Evolutionary conservation across 2,113 vertebrate species (phyloP).

Genomic region (Sorex araneus): DNA sequence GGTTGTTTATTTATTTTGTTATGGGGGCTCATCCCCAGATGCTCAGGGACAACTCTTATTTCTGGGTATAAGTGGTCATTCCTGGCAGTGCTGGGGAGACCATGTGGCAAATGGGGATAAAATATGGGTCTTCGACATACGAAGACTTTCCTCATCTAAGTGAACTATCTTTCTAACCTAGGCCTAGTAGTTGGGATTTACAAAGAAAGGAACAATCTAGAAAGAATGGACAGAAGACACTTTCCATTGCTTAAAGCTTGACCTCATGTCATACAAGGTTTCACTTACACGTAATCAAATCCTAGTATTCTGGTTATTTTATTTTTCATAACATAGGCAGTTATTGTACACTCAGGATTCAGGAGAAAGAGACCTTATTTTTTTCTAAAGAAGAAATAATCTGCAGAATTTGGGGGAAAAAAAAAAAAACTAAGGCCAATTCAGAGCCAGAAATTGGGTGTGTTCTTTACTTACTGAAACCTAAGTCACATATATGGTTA

Average conservation of each 20-base stretch:
- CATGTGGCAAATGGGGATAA: too few relatives aligned
- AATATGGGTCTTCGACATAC: too few relatives aligned
- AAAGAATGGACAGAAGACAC: too few relatives aligned
- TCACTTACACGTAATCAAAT: background rate
- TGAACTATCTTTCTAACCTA: too few relatives aligned
- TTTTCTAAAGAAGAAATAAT: background rate
- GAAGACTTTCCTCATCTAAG: too few relatives aligned
- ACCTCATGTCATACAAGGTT: background rate
- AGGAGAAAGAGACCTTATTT: background rate
- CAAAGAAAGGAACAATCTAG: background rate
- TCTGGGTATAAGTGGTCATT: too few relatives aligned
- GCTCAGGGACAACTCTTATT: too few relatives aligned
- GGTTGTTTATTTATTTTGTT: too few relatives aligned
- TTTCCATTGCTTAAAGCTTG: background rate
- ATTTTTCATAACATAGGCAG: background rate
- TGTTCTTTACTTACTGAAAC: too few relatives aligned
- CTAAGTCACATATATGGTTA: background rate
- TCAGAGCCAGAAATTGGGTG: too few relatives aligned
- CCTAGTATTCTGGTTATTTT: background rate
- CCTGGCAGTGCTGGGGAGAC: too few relatives aligned
- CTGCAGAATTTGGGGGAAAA: background rate
- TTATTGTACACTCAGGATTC: background rate
- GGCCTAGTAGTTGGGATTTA: background rate
- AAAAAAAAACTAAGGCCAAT: background rate
- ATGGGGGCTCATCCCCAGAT: too few relatives aligned